These are phyloP conservation scores for Tineola bisselliella DNA, from an alignment of 2,888 invertebrate species.

Conservation along the genomic window DNA sequence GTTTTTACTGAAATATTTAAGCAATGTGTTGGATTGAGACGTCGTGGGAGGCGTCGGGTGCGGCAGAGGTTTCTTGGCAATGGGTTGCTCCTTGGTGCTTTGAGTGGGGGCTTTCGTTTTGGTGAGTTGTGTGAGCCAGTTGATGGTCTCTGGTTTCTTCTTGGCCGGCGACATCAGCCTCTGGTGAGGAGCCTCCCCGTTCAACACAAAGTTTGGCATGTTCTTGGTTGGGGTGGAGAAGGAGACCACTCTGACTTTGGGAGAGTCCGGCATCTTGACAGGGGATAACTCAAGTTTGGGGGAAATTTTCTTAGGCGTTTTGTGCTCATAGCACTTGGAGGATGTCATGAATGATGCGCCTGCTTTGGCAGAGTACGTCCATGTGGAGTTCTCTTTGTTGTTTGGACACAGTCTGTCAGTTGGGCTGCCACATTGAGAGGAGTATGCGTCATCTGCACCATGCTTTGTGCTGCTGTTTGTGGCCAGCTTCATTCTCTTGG, in stretches of 20 bases:
- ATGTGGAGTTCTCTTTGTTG: constrained; percentile 22
- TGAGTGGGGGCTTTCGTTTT: constrained; percentile 31
- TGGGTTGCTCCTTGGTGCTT: not conserved
- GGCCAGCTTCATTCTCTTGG: constrained; percentile 33
- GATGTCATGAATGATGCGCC: constrained; percentile 45
- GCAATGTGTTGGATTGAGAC: not conserved
- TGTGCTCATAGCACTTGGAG: constrained; percentile 38
- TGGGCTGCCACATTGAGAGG: constrained; percentile 17
- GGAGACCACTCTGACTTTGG: not conserved
- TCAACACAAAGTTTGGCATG: constrained; percentile 79
- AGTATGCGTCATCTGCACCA: constrained; percentile 34
- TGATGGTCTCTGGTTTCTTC: constrained; percentile 69
- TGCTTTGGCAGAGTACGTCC: constrained; percentile 31
- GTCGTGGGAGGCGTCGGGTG: not conserved
- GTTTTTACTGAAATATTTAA: not conserved
- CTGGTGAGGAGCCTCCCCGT: constrained; percentile 81
- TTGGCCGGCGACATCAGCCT: constrained; percentile 75
- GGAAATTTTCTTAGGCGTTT: constrained; percentile 30
- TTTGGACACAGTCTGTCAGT: constrained; percentile 1
- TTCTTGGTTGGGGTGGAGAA: constrained; percentile 72
- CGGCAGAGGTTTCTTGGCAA: not conserved
- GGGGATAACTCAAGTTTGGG: constrained; percentile 22
- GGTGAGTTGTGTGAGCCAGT: constrained; percentile 71
- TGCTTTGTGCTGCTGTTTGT: constrained; percentile 34
- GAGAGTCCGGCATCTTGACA: not conserved